These are phyloP conservation scores for Andrena cerasifolii DNA, from an alignment of 1,140 invertebrate genomes.

Conservation along the genomic window DNA sequence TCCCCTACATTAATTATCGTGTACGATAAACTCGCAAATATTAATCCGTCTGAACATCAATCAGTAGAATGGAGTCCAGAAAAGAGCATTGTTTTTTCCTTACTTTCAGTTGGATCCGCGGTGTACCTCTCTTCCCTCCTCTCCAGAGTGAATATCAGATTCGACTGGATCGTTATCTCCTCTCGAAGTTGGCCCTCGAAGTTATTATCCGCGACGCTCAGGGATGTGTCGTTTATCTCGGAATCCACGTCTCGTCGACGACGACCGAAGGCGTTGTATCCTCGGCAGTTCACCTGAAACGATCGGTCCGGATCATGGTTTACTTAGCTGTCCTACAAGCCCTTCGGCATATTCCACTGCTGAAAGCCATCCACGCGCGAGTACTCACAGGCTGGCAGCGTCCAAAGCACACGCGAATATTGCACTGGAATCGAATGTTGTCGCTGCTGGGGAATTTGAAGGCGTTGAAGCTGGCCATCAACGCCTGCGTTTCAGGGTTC, in stretches of 20 bases:
- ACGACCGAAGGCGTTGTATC: constrained; percentile 93
- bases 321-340: no score
- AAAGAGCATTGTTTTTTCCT: constrained; percentile 43
- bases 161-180: constrained; percentile 96
- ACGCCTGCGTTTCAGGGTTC: constrained; percentile 90
- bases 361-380: neutral
- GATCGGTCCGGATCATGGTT: neutral
- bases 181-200: constrained; percentile 93
- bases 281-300: constrained; percentile 92
- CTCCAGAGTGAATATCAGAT: constrained; percentile 95
- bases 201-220: constrained; percentile 83
- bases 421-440: constrained; percentile 97
- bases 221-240: constrained; percentile 83
- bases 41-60: neutral
- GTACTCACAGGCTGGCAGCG: constrained; percentile 94
- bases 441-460: constrained; percentile 98
- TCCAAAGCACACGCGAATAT: constrained; percentile 97
- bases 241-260: constrained; percentile 87
- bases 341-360: no score
- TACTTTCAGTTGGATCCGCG: constrained; percentile 88
- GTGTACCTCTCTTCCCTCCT: constrained; percentile 86
- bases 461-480: constrained; percentile 94
- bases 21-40: no score
- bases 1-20: no score
- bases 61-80: constrained; percentile 20